phyloP scores from a whole-genome alignment of 2,797 vertebrate species.

The Hirundo rustica region DNA sequence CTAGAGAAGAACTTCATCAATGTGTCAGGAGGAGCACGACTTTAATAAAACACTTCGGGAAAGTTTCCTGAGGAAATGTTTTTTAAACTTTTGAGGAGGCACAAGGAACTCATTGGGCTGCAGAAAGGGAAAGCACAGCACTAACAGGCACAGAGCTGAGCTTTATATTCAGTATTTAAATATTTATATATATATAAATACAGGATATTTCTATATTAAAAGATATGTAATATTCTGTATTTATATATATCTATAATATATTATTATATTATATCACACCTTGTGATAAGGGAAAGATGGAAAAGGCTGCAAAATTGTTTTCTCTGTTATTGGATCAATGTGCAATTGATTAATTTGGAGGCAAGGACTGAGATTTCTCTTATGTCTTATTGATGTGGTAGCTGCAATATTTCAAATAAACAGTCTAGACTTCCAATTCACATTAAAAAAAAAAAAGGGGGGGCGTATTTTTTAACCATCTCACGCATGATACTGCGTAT shows the following conservation, averaged over 20 bases:
- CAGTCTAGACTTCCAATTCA: neutral
- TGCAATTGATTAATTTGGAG: neutral
- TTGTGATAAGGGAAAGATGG: neutral
- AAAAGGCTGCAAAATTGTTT: neutral
- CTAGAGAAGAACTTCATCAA: slow-evolving; percentile 37
- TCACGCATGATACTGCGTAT: neutral
- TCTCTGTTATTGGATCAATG: neutral
- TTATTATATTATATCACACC: neutral
- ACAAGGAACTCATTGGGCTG: neutral
- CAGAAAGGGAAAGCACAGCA: neutral
- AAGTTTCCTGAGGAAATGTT: slow-evolving; percentile 14
- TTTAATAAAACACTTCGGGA: neutral
- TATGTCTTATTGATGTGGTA: neutral
- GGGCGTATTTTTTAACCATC: neutral
- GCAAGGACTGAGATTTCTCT: neutral
- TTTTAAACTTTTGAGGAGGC: neutral
- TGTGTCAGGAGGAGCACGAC: neutral
- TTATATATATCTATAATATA: too few relatives aligned
- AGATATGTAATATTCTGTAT: too few relatives aligned
- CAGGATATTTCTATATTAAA: too few relatives aligned
- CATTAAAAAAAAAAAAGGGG: neutral
- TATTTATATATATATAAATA: too few relatives aligned
- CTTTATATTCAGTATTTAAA: neutral
- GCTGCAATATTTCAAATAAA: neutral
- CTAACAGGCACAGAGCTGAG: neutral